These are phyloP conservation scores for Scomber colias DNA, from an alignment of 2,113 vertebrate genomes.

Conservation along the genomic window DNA sequence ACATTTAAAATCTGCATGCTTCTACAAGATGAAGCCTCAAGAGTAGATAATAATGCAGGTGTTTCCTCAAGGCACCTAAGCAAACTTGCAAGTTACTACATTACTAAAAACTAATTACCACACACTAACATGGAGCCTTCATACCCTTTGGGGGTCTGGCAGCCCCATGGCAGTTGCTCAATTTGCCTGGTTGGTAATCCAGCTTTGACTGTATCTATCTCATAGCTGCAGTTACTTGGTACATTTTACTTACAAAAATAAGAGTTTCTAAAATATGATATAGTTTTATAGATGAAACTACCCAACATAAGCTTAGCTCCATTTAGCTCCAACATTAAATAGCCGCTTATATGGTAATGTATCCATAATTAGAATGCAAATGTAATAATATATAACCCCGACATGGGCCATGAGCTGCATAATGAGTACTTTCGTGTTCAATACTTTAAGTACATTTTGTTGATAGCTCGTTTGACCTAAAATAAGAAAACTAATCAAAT, in stretches of 20 bases:
- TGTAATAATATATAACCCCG: too few relatives aligned
- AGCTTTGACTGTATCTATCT: background rate
- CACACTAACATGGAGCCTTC: background rate
- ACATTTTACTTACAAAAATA: background rate
- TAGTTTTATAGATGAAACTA: too few relatives aligned
- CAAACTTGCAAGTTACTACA: slow-evolving; percentile 21
- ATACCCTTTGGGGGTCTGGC: background rate
- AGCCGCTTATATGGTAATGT: too few relatives aligned
- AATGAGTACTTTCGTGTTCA: too few relatives aligned
- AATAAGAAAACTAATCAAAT: too few relatives aligned
- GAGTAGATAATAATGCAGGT: background rate
- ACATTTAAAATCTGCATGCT: background rate
- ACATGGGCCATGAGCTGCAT: too few relatives aligned
- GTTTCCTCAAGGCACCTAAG: background rate
- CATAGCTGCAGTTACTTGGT: background rate
- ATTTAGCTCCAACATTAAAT: too few relatives aligned
- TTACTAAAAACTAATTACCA: slow-evolving; percentile 7
- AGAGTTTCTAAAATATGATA: too few relatives aligned
- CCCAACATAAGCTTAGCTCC: too few relatives aligned
- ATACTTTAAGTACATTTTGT: too few relatives aligned
- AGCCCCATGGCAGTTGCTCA: background rate
- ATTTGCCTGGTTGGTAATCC: background rate
- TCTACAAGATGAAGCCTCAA: background rate
- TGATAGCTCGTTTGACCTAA: too few relatives aligned
- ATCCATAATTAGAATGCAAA: too few relatives aligned